Base-by-base conservation (phyloP, 1,140 invertebrate species). In the Drosophila kohkoa region DNA sequence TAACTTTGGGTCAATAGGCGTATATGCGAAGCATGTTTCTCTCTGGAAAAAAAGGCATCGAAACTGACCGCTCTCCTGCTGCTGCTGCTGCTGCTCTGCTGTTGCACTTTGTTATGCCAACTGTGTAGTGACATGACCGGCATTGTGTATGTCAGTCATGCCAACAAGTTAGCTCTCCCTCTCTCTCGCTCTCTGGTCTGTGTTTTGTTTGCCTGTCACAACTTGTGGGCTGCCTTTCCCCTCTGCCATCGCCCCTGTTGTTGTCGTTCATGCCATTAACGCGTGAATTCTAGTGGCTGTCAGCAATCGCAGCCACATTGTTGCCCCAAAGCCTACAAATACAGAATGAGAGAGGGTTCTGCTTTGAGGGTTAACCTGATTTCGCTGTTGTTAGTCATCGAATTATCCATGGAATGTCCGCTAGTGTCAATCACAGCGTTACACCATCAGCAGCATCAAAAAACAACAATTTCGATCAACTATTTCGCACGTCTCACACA, bases 131-230 rank as follows among this genome's bases (percentile, higher is more conserved):
- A 69, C 72, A 75, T 57, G 72, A 57, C 58, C 52, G 72, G 72
- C 72, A 75, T 75, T 75, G 66, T 63, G 72, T 63, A 43, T 70
- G 72, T 63, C 66, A 70, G 72, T 70, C 66, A 63, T 57, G 66
- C 66, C 67, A 75, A 75, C 67, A 75, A 70, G 70, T 73, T 70
- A 16, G 65, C 49, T 43, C 54, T 38, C 69, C 3, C 35, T 38
- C 35, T 3, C 35, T 10, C 35, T 2, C 1, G 1, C 35, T 38
- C 57, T 57, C 4, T 25, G 20, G 20, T 25, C 77, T 54, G 41
- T 51, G 77, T 81, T 80, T 75, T 77, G 69, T 74, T 82, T 75
- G 80, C 60, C 65, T 78, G 75, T 71, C 80, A 82, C 77, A 73
- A 77, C 73, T 72, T 55, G 76, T 41, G 71, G 32, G 49, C 77